Evolutionary conservation across 2,888 invertebrate genomes (phyloP).

Genomic region (Caenorhabditis wallacei): DNA sequence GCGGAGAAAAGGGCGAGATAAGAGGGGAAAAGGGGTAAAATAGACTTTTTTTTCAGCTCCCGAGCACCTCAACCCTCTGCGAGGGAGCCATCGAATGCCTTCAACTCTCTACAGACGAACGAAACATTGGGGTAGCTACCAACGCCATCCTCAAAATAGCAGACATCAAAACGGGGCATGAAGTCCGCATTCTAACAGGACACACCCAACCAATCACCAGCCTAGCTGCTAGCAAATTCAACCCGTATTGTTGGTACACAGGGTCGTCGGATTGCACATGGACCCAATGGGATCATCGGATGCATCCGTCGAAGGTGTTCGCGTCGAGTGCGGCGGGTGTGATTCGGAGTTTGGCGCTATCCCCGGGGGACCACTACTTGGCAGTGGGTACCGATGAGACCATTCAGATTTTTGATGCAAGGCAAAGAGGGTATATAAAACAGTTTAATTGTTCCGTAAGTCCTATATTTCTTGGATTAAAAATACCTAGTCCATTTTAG

Average conservation of each 20-base stretch:
- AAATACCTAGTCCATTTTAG: too few species aligned
- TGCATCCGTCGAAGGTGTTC: constrained; percentile 57
- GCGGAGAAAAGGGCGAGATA: neutral
- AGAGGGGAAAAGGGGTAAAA: neutral
- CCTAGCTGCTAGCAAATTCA: constrained; percentile 58
- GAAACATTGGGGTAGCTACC: constrained; percentile 56
- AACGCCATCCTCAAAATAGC: constrained; percentile 60
- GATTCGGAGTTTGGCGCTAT: constrained; percentile 52
- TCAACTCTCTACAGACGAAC: constrained; percentile 53
- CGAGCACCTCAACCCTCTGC: constrained; percentile 57
- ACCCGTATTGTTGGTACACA: constrained; percentile 62
- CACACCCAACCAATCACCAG: constrained; percentile 55
- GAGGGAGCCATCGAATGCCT: constrained; percentile 61
- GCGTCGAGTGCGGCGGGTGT: constrained; percentile 38
- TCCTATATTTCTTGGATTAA: neutral
- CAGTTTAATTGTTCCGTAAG: constrained; percentile 62
- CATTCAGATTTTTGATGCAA: constrained; percentile 61
- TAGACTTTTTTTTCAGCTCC: constrained; percentile 48
- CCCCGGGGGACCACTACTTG: constrained; percentile 60
- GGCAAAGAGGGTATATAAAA: constrained; percentile 56
- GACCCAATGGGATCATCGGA: constrained; percentile 64
- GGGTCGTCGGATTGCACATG: constrained; percentile 55
- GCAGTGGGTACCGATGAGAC: constrained; percentile 59
- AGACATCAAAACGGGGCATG: constrained; percentile 52
- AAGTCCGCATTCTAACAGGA: constrained; percentile 54